Evolutionary conservation across 2,888 invertebrate species (phyloP).

Genomic region (Sinelater perroti): DNA sequence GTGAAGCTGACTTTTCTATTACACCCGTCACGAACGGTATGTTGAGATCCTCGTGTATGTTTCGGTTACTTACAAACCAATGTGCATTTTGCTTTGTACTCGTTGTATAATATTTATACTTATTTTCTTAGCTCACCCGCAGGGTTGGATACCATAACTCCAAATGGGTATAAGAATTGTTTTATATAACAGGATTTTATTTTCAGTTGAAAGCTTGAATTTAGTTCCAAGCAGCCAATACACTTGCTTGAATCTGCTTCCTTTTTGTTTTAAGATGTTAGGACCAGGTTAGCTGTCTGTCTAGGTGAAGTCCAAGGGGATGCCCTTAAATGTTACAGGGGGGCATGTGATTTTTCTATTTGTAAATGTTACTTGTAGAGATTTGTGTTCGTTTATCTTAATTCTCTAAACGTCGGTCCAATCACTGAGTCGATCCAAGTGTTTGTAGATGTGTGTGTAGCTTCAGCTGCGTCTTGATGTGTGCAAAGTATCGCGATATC

Average conservation of each 20-base stretch:
- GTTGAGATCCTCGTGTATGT: conserved; percentile 1
- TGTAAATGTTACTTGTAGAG: conserved; percentile 7
- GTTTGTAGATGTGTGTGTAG: background rate
- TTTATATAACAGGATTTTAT: conserved; percentile 17
- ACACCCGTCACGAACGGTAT: conserved; percentile 8
- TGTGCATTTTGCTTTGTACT: conserved; percentile 12
- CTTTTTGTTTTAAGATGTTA: conserved; percentile 9
- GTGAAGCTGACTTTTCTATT: conserved; percentile 4
- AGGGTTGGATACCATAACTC: conserved; percentile 5
- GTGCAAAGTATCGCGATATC: conserved; percentile 1
- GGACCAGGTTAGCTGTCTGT: conserved; percentile 3
- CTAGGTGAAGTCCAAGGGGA: too few relatives aligned
- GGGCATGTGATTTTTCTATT: conserved; percentile 2
- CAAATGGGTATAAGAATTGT: conserved; percentile 10
- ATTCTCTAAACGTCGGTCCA: conserved; percentile 3
- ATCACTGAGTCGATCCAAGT: background rate
- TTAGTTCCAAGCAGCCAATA: conserved; percentile 11
- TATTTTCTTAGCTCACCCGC: background rate
- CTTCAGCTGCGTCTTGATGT: background rate
- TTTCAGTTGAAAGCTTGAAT: conserved; percentile 12
- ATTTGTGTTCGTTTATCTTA: background rate
- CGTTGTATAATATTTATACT: conserved; percentile 4
- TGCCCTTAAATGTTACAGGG: background rate
- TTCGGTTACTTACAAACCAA: conserved; percentile 5
- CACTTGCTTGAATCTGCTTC: background rate